These are phyloP conservation scores for Limenitis camilla DNA, from an alignment of 2,888 invertebrate species.

Conservation along the genomic window DNA sequence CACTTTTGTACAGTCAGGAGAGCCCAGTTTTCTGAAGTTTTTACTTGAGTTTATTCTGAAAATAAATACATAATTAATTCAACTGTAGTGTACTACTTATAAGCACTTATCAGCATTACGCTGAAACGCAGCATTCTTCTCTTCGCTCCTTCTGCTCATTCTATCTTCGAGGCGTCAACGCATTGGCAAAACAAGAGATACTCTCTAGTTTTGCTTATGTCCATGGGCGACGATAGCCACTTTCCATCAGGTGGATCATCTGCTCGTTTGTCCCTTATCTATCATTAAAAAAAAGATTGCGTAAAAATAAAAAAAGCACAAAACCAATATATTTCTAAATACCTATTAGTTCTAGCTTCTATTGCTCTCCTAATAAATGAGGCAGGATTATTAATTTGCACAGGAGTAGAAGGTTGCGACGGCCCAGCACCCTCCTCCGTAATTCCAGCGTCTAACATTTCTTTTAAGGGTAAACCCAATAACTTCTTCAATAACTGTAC, in stretches of 20 bases:
- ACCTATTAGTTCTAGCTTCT: slow-evolving; percentile 74
- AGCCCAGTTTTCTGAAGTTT: slow-evolving; percentile 84
- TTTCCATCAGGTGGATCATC: no score
- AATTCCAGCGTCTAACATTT: slow-evolving; percentile 69
- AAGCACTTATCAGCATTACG: no score
- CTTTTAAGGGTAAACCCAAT: slow-evolving; percentile 60
- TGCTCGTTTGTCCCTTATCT: no score
- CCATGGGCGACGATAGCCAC: no score
- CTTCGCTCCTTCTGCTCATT: no score
- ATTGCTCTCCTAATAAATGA: slow-evolving; percentile 65
- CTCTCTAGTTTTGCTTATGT: no score
- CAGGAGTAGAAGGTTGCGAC: slow-evolving; percentile 67
- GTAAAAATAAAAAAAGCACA: neutral
- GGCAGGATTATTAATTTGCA: slow-evolving; percentile 59
- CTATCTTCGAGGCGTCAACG: no score
- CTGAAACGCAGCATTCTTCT: no score
- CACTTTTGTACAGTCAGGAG: slow-evolving; percentile 86
- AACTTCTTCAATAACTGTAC: slow-evolving; percentile 57
- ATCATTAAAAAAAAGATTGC: no score
- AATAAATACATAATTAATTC: slow-evolving; percentile 22
- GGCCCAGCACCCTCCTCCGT: slow-evolving; percentile 69
- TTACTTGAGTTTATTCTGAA: slow-evolving; percentile 77
- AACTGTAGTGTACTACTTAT: no score
- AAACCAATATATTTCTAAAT: no score
- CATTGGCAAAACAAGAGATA: no score